Conservation (phyloP, 2,113 vertebrate genomes). For the Sterna hirundo region DNA sequence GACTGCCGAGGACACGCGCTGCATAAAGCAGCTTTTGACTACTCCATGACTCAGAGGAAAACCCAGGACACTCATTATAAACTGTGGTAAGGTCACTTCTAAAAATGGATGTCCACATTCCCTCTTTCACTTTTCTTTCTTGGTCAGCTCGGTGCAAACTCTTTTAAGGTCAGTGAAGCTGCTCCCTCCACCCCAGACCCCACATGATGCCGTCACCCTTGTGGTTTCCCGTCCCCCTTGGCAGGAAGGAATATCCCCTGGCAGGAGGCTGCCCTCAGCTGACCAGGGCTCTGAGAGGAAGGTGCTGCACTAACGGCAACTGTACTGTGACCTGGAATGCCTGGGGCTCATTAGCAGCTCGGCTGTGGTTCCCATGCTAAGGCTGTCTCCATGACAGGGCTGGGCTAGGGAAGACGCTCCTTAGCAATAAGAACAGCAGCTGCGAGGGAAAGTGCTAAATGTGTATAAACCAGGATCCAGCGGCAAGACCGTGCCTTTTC, state of each 20-base stretch:
- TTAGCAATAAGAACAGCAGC: background rate
- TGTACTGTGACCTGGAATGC: background rate
- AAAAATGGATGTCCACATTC: conserved; percentile 9
- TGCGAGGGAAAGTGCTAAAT: fast-evolving
- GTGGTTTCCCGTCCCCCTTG: background rate
- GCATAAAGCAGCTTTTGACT: background rate
- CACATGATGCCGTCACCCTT: fast-evolving
- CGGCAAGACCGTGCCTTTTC: background rate
- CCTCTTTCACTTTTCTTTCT: background rate
- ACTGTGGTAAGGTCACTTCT: background rate
- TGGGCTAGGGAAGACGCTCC: background rate
- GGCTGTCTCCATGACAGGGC: background rate
- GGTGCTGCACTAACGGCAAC: background rate
- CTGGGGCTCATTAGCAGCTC: background rate
- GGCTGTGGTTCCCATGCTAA: background rate
- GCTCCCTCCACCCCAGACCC: background rate
- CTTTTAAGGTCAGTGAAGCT: background rate
- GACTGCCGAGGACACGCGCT: background rate
- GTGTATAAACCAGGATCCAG: background rate
- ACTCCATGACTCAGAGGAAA: conserved; percentile 7
- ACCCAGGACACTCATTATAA: background rate
- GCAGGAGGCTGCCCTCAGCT: background rate
- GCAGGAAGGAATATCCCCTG: background rate
- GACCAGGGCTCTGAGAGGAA: background rate
- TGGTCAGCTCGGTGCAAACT: background rate